Conservation (phyloP, 2,797 vertebrate genomes). For the Alcedo quadribrachys region DNA sequence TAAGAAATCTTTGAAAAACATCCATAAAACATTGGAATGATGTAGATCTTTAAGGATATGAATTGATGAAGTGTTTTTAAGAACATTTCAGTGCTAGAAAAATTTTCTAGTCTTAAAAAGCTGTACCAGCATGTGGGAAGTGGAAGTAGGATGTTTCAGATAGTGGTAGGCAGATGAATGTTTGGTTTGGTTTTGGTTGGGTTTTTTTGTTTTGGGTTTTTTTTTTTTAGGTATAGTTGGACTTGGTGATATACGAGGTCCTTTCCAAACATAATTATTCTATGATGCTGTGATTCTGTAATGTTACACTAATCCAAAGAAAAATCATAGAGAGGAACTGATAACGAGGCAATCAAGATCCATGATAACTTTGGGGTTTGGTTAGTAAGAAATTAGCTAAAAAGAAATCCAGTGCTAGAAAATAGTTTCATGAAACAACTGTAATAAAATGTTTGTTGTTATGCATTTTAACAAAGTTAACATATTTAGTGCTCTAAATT, state of each 20-base stretch:
- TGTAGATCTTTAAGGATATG: background rate
- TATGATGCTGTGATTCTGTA: background rate
- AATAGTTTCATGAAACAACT: background rate
- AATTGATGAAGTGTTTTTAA: background rate
- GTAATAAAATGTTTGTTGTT: background rate
- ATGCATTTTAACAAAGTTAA: background rate
- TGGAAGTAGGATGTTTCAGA: background rate
- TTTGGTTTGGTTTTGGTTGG: background rate
- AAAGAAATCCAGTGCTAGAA: background rate
- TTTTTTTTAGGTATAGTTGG: too few species aligned
- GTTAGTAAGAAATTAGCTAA: background rate
- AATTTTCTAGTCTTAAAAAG: background rate
- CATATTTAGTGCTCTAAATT: constrained; percentile 7
- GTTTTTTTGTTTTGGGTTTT: too few species aligned
- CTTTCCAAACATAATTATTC: too few species aligned
- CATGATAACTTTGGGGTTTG: background rate
- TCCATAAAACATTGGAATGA: background rate
- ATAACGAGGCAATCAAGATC: background rate
- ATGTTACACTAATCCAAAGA: background rate
- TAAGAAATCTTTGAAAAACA: background rate
- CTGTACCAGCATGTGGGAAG: background rate
- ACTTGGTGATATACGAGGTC: too few species aligned
- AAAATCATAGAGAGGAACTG: background rate
- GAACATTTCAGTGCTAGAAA: background rate
- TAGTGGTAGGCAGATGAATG: background rate